phyloP scores from a whole-genome alignment of 2,113 vertebrate species.

The Percopsis transmontana region DNA sequence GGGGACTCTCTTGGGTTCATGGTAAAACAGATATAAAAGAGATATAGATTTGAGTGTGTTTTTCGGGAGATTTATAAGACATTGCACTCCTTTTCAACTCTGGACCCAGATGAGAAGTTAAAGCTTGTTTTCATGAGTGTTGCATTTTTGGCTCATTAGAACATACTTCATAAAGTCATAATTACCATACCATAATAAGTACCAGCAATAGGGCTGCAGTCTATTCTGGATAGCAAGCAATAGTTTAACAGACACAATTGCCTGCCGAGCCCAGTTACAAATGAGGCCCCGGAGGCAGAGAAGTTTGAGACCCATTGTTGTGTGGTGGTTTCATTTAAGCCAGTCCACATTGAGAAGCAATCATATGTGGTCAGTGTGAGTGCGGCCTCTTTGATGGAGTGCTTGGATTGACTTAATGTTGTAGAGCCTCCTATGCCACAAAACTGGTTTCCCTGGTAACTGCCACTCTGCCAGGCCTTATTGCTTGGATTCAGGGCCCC shows the following conservation, averaged over 20 bases:
- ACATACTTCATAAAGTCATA: no score
- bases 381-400: slow-evolving; percentile 10
- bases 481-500: no score
- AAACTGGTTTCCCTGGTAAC: slow-evolving; percentile 7
- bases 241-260: neutral
- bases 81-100: neutral
- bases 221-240: neutral
- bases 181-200: neutral
- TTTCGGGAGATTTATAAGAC: neutral
- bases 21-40: slow-evolving; percentile 12
- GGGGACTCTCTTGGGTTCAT: neutral
- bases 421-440: slow-evolving; percentile 34
- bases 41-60: neutral
- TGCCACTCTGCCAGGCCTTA: neutral
- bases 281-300: neutral
- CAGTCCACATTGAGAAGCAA: slow-evolving; percentile 34
- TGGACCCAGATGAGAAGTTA: neutral
- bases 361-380: slow-evolving; percentile 23
- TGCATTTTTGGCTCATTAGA: no score
- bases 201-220: neutral
- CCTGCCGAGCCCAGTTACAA: neutral
- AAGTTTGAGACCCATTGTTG: slow-evolving; percentile 6
- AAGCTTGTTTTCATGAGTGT: no score
- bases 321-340: slow-evolving; percentile 6
- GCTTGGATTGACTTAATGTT: slow-evolving; percentile 18